Percentiles rank a stretch among this genome's conserved stretches.
These are phyloP conservation scores for Florisuga fusca DNA, from an alignment of 2,797 vertebrate species.

Conservation along the genomic window DNA sequence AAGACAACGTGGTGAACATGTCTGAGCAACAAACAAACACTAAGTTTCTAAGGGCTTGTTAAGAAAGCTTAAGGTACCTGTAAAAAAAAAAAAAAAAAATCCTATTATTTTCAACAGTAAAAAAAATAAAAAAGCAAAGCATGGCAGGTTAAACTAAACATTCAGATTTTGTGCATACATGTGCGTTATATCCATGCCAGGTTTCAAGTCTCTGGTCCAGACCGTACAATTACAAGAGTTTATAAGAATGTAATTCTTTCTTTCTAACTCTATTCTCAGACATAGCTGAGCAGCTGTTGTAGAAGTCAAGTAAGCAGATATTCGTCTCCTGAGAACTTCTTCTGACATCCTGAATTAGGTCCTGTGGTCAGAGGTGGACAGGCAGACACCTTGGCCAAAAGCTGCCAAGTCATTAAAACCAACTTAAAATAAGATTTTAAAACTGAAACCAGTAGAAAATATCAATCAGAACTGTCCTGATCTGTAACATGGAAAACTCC, in stretches of 20 bases:
- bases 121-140: background rate
- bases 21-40: background rate
- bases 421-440: background rate
- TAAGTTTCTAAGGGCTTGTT: background rate
- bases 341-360: background rate
- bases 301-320: background rate
- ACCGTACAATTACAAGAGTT: background rate
- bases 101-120: background rate
- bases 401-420: background rate
- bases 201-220: background rate
- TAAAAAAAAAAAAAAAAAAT: background rate
- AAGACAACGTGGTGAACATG: rapidly evolving
- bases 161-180: background rate
- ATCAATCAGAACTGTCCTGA: background rate
- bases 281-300: background rate
- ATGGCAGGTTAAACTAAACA: background rate
- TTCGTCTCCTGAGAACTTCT: background rate
- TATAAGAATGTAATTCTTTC: background rate
- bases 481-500: rapidly evolving
- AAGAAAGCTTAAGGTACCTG: background rate
- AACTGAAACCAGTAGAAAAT: background rate
- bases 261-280: background rate
- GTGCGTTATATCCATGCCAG: background rate
- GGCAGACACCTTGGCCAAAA: background rate
- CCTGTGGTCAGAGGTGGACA: background rate